Conservation (phyloP, 1,140 invertebrate species). For the Globodera rostochiensis region DNA sequence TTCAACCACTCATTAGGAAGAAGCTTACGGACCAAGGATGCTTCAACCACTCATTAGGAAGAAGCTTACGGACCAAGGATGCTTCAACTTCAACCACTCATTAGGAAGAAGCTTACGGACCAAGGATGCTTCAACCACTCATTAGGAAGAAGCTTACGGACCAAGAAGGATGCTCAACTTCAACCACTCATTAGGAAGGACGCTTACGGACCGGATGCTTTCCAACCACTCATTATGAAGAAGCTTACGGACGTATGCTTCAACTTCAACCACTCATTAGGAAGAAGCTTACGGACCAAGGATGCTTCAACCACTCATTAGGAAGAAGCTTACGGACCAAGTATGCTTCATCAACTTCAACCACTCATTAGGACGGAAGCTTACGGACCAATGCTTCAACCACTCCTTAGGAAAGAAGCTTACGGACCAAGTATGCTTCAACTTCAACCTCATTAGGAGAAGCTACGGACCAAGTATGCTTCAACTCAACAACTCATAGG, state of each 20-base stretch:
- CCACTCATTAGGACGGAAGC: neutral
- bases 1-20: slow-evolving; percentile 29
- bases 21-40: slow-evolving; percentile 32
- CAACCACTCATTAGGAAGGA: too few species aligned
- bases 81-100: neutral
- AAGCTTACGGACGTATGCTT: neutral
- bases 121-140: slow-evolving; percentile 42
- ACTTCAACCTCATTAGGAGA: neutral
- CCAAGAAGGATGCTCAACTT: slow-evolving; percentile 45
- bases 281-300: slow-evolving; percentile 21
- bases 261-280: slow-evolving; percentile 31
- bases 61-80: too few species aligned
- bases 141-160: neutral
- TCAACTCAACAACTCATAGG: too few species aligned
- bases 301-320: slow-evolving; percentile 36
- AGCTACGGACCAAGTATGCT: too few species aligned
- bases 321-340: too few species aligned
- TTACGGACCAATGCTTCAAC: slow-evolving; percentile 40
- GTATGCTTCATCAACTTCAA: too few species aligned
- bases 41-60: slow-evolving; percentile 23
- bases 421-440: slow-evolving; percentile 39
- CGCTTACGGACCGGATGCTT: too few species aligned
- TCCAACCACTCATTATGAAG: neutral
- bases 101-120: neutral
- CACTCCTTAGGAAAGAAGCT: neutral